phyloP scores from a whole-genome alignment of 1,140 invertebrate genomes.

The Chlorops oryzae region DNA sequence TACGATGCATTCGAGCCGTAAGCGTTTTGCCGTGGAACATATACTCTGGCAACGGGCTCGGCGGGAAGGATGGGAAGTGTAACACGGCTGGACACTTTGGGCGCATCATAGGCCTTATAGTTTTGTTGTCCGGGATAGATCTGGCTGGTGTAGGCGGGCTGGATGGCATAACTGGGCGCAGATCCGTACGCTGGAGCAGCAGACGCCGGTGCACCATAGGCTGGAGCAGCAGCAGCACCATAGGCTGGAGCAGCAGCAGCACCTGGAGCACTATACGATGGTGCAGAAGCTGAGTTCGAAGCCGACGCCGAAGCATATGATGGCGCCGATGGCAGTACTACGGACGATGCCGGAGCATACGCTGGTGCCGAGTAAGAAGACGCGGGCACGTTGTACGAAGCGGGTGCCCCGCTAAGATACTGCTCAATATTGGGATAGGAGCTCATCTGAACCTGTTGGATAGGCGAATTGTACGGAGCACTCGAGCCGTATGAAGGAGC shows the following conservation, averaged over 20 bases:
- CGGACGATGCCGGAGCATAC: not conserved
- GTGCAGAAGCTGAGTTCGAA: not conserved
- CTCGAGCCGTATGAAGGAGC: too few species aligned
- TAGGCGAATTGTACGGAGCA: too few species aligned
- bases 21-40: slow-evolving; percentile 29
- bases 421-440: too few species aligned
- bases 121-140: slow-evolving; percentile 34
- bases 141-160: slow-evolving; percentile 35
- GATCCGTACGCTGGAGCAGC: not conserved
- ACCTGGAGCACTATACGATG: too few species aligned
- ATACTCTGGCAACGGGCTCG: slow-evolving; percentile 33
- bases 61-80: slow-evolving; percentile 28
- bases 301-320: not conserved
- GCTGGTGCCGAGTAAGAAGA: not conserved
- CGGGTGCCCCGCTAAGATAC: too few species aligned
- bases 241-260: not conserved
- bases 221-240: not conserved
- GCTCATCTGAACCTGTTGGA: too few species aligned
- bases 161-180: slow-evolving; percentile 4
- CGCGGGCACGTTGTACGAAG: too few species aligned
- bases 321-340: not conserved
- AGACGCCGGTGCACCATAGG: not conserved
- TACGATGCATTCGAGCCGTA: slow-evolving; percentile 19
- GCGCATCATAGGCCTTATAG: slow-evolving; percentile 27
- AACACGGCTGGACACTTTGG: slow-evolving; percentile 35